Evolutionary conservation across 1,140 invertebrate species (phyloP), one percentile per base, ranked within the genome.

Genomic region (Atopsyche davidsoni): DNA sequence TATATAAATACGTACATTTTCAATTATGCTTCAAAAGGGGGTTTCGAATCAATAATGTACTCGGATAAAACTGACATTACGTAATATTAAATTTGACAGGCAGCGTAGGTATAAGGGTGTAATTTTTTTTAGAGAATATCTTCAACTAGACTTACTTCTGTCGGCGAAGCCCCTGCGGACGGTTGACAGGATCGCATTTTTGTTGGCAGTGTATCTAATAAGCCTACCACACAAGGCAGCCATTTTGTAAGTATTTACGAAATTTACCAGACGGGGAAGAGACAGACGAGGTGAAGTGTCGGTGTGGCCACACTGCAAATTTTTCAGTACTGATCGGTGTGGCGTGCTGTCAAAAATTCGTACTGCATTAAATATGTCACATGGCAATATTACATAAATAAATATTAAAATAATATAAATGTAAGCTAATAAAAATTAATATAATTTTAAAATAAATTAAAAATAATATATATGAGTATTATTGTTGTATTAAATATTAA

Each of bases 171-270:
- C 69, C 53, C 70, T 61, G 49, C 66, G 61, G 44, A 62, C 64
- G 21, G 66, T 60, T 25, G 63, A 62, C 46, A 69, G 58, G 46
- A 71, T 51, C 52, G 66, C 64, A 65, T 65, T 66, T 62, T 63
- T 66, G 51, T 66, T 56, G 55, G 67, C 63, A 67, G 70, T 68
- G 66, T 52, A 66, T 32, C 68, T 64, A 52, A 69, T 45, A 64
- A 73, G 68, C 69, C 71, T 68, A 63, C 69, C 69, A 62, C 70
- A 73, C 62, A 73, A 62, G 51, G 68, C 68, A 59, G 70, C 70
- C 70, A 73, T 73, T 69, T 61, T 63, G 61, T 53, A 64, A 62
- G 41, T 56, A 58, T 64, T 60, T 64, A 68, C 66, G 66, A 64
- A 62, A n/a, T 34, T 34, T 34, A 34, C 16, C 32, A 34, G 32